Base-by-base conservation (phyloP, 2,888 invertebrate genomes). In the Drosophila cognata region DNA sequence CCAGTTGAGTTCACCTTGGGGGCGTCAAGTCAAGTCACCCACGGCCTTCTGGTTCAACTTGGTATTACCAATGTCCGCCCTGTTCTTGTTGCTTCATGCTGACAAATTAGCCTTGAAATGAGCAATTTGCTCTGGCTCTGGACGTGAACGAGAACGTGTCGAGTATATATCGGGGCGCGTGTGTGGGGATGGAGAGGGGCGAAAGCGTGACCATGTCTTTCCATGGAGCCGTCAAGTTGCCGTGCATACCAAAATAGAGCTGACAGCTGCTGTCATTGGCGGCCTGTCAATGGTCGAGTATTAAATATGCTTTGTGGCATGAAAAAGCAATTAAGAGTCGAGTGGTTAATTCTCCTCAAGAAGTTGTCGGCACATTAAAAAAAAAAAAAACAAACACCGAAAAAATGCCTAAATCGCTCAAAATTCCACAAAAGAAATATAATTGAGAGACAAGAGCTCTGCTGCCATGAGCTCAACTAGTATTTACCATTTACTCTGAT, bases 41-140 rank as follows among this genome's bases (percentile, higher is more conserved):
- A 10, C n/a, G 55, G 55, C 6, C 21, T 46, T 41, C 33, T 38
- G 59, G 43, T 57, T 52, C 66, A 63, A 65, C 69, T 70, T 71
- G 29, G 41, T 57, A 64, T 62, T 64, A 58, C 38, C 75, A 62
- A 63, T 65, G 81, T 64, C 46, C 71, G 58, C 57, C 76, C 62
- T 41, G 31, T 33, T 51, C 51, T 60, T 56, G 56, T 50, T 64
- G 65, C 68, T 68, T 76, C 78, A 75, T 77, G 88, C 86, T 88
- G 90, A 91, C 88, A 90, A 91, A 90, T 90, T 90, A 90, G 91
- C 90, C 91, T 88, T 90, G 90, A 90, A 90, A 91, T 90, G 86
- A 90, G 90, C 88, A 88, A 88, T 88, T 88, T 88, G 80, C 88
- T 74, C 82, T 72, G 77, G 60, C 82, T 74, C 66, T 76, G 81